These are phyloP conservation scores for Rousettus madagascariensis DNA, from an alignment of 2,797 vertebrate species.

Conservation along the genomic window DNA sequence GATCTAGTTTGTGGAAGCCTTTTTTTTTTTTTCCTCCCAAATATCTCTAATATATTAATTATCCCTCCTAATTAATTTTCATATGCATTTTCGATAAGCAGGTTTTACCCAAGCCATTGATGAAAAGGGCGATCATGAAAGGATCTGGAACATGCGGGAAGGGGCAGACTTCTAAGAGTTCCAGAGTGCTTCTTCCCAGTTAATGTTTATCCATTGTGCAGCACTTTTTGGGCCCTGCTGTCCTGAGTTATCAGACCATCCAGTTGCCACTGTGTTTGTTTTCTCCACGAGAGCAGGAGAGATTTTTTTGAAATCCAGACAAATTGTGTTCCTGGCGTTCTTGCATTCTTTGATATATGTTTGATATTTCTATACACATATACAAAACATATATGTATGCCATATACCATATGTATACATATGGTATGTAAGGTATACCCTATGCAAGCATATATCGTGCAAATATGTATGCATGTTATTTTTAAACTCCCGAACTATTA, in stretches of 20 bases:
- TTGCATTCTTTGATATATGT: background rate
- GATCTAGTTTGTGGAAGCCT: background rate
- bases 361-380: background rate
- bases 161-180: background rate
- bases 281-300: background rate
- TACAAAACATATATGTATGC: background rate
- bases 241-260: background rate
- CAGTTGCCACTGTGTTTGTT: background rate
- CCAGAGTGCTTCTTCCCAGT: background rate
- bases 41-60: background rate
- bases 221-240: background rate
- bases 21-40: background rate
- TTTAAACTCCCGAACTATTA: background rate
- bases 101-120: background rate
- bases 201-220: background rate
- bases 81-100: background rate
- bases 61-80: constrained; percentile 7
- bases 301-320: constrained; percentile 11
- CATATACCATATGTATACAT: background rate
- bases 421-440: background rate
- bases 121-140: background rate
- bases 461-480: background rate
- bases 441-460: background rate
- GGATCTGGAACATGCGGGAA: background rate
- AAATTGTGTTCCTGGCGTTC: background rate